Percentiles rank a stretch among this genome's conserved stretches.
Conservation (phyloP, 2,888 invertebrate genomes). For the Pachycephus smyrnensis region DNA sequence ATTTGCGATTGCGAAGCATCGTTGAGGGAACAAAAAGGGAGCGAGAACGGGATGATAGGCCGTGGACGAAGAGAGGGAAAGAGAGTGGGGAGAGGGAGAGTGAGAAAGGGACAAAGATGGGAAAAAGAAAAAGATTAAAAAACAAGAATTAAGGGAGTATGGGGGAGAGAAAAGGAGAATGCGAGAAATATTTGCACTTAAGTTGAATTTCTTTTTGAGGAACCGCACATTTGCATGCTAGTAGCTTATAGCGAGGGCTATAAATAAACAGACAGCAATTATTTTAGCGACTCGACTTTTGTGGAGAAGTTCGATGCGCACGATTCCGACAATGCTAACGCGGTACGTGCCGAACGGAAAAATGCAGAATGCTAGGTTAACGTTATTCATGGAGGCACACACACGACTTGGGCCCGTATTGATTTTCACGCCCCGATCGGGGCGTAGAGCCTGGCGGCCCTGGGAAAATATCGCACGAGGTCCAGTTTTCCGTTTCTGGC, state of each 20-base stretch:
- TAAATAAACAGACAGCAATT: constrained; percentile 58
- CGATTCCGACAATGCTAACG: constrained; percentile 19
- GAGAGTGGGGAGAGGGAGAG: neutral
- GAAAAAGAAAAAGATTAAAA: constrained; percentile 8
- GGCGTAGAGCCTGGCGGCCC: constrained; percentile 35
- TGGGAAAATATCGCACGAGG: neutral
- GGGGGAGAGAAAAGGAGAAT: neutral
- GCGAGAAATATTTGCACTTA: neutral
- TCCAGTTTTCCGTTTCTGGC: neutral
- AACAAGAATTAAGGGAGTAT: neutral
- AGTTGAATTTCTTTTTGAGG: neutral
- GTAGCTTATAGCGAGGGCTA: constrained; percentile 38
- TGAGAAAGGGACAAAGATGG: constrained; percentile 16
- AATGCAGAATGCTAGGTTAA: constrained; percentile 49
- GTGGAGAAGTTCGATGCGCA: constrained; percentile 15
- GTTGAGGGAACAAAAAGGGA: neutral
- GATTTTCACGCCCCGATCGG: constrained; percentile 62
- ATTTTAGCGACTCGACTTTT: constrained; percentile 48
- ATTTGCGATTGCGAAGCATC: neutral
- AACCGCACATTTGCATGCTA: neutral
- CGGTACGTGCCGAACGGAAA: constrained; percentile 21
- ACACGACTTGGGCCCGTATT: constrained; percentile 53
- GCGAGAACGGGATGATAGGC: neutral
- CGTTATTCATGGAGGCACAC: constrained; percentile 48
- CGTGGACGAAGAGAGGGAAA: neutral